Evolutionary conservation across 2,888 invertebrate genomes (phyloP), one percentile per base, ranked within the genome.

Genomic region (Drosophila basisetae): DNA sequence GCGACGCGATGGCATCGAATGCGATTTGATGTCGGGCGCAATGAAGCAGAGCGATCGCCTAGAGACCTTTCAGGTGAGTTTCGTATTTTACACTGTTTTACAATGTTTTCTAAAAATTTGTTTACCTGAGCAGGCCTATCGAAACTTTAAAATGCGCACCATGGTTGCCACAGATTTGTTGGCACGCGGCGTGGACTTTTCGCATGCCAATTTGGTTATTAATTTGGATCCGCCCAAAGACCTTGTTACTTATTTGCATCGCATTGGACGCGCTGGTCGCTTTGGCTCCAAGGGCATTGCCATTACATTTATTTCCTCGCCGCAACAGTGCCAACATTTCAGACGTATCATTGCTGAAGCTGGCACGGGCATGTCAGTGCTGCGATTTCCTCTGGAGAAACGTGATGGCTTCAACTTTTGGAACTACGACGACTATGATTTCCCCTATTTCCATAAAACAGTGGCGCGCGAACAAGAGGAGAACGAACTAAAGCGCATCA

Each of bases 241-340:
- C 89, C 94, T 95, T 81, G 96, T 96, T 77, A 98, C 97, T 25
- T 98, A 98, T 94, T 95, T 98, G 76, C 99, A 99, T 94, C 95
- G 99, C 90, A 98, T 99, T 92, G 99, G 99, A 1, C 95, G 99
- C 86, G 98, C 99, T 52, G 99, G 99, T 0, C 95, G 99, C 73
- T 99, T 96, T 94, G 99, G 99, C 1, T 96, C 97, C 1, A 95
- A 95, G 92, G 98, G 98, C 61, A 94, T 95, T 67, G 96, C 97
- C 33, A 95, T 98, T 18, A 96, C 96, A 59, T 95, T 98, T 68
- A 93, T 96, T 11, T 94, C 95, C 82, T 94, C 95, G 58, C 95
- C 95, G 9, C 94, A 94, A 63, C 97, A 98, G 92, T 82, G 94
- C 55, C 79, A 91, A 2, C 94, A 93, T 52, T 96, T 97, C 82